Evolutionary conservation across 2,888 invertebrate species (phyloP), one percentile per base, ranked within the genome.

Genomic region (Drosophila heteroneura): DNA sequence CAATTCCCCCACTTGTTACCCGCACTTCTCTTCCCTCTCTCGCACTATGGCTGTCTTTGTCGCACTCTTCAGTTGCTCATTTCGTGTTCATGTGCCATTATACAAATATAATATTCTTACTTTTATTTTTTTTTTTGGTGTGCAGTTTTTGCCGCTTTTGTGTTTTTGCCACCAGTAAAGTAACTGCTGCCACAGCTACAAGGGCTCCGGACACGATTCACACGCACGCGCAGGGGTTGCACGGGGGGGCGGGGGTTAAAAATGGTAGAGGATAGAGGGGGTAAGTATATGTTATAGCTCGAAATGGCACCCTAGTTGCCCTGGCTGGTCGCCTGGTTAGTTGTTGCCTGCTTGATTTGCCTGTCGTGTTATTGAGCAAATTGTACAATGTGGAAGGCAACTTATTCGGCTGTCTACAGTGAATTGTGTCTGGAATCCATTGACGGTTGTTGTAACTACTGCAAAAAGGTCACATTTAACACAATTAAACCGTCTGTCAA

Each of bases 21-120:
- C 65, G 22, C 6, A 4, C 5, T 37, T 2, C 47, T 9, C 1
- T 12, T 16, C n/a, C 49, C 47, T 37, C 33, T 30, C 32, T 44
- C 70, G 5, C 37, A 32, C 52, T 53, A 47, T 35, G 37, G 44
- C 54, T 47, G 32, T 51, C 69, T 37, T 35, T 16, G 41, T 69
- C 58, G 69, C 69, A 58, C 79, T 32, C 54, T 65, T 37, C 57
- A 58, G 78, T 61, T 89, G 89, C 83, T 86, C 85, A 86, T 89
- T 86, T 86, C 85, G 89, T 86, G 85, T 84, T 86, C 84, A 86
- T 86, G 86, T 89, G 89, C 85, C 83, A 86, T 86, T 86, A 89
- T 89, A 89, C 85, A 86, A 86, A 86, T 89, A 86, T 86, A 86
- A 86, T 86, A 86, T 86, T 86, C 89, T 79, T 81, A 80, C 76